These are phyloP conservation scores for Meloidogyne exigua DNA, from an alignment of 1,140 invertebrate species.

Conservation along the genomic window DNA sequence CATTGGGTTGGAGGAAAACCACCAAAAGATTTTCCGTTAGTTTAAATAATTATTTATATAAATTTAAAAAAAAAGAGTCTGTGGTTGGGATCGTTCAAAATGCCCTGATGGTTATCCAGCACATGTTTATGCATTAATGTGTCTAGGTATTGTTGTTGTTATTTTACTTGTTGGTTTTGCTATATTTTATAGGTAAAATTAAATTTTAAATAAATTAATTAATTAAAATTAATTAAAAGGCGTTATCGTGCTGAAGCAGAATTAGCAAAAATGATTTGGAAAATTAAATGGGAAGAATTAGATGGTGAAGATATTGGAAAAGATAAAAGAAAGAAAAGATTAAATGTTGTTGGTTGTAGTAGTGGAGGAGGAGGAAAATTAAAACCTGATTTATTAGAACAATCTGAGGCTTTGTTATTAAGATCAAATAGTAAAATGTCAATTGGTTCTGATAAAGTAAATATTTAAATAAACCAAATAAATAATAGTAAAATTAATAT, in stretches of 20 bases:
- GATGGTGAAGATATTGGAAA: conserved; percentile 45
- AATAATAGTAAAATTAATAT: background rate
- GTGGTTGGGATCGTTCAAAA: conserved; percentile 85
- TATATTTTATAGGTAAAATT: conserved; percentile 68
- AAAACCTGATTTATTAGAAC: conserved; percentile 35
- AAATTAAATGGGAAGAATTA: conserved; percentile 74
- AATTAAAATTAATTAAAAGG: conserved; percentile 66
- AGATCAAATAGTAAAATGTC: conserved; percentile 65
- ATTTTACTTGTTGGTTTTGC: conserved; percentile 75
- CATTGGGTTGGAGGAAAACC: conserved; percentile 80
- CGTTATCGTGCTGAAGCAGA: conserved; percentile 87
- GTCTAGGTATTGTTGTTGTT: conserved; percentile 77
- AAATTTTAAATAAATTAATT: background rate
- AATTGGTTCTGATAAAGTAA: conserved; percentile 64
- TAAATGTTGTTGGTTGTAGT: conserved; percentile 1
- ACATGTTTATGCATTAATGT: conserved; percentile 81
- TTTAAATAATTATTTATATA: background rate
- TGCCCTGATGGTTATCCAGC: conserved; percentile 78
- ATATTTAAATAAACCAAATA: background rate
- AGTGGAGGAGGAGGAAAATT: background rate
- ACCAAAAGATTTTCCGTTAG: conserved; percentile 52
- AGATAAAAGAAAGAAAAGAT: conserved; percentile 52
- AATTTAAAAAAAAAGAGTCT: conserved; percentile 65
- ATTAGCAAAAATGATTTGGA: conserved; percentile 92
- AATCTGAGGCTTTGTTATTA: conserved; percentile 53